Evolutionary conservation across 1,140 invertebrate species (phyloP).

Genomic region (Lordiphosa mommai): DNA sequence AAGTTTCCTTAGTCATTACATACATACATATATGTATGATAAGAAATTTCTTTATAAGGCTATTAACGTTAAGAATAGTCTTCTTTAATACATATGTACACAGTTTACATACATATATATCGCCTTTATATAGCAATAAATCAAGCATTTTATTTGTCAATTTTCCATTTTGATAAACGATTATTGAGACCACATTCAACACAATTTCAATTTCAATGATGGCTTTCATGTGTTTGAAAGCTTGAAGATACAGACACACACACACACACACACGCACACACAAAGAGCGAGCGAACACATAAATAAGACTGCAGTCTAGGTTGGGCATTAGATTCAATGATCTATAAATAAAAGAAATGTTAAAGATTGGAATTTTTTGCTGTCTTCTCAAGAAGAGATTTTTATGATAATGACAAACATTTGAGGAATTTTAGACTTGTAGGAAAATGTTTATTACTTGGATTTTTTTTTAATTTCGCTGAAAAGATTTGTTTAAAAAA

Average conservation of each 20-base stretch:
- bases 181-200: constrained; percentile 19
- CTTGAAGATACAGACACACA: background rate
- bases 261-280: background rate
- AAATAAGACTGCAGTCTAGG: too few relatives aligned
- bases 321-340: too few relatives aligned
- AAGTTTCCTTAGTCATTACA: background rate
- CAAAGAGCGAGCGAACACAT: background rate
- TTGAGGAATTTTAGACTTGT: too few relatives aligned
- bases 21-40: constrained; percentile 6
- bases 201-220: constrained; percentile 10
- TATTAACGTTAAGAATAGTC: background rate
- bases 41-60: constrained; percentile 5
- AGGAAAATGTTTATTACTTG: too few relatives aligned
- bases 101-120: background rate
- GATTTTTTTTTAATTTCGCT: too few relatives aligned
- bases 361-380: too few relatives aligned
- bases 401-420: too few relatives aligned
- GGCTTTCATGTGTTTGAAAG: constrained; percentile 9
- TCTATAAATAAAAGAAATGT: too few relatives aligned
- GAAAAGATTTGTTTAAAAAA: too few relatives aligned
- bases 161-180: constrained; percentile 25
- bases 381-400: background rate
- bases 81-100: background rate
- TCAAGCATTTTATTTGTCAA: constrained; percentile 27
- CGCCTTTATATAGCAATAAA: constrained; percentile 6